Conservation (phyloP, 2,888 invertebrate genomes). For the Caradrina kadenii region DNA sequence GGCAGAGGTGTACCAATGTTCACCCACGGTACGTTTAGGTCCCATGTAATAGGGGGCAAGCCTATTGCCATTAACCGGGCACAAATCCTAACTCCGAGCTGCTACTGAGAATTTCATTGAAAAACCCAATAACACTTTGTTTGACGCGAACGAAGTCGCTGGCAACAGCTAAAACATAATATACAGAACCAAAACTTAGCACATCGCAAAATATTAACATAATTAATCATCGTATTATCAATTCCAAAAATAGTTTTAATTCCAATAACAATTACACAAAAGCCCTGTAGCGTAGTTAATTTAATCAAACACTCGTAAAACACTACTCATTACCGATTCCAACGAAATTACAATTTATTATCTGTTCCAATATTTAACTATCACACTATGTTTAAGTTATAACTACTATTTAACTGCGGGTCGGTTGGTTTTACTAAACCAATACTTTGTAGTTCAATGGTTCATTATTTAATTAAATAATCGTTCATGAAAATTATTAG, state of each 20-base stretch:
- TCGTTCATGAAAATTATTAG: not conserved
- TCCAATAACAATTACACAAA: constrained; percentile 8
- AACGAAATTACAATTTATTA: constrained; percentile 46
- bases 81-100: too few relatives aligned
- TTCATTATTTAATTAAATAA: not conserved
- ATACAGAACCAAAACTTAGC: too few relatives aligned
- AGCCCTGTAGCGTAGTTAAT: constrained; percentile 38
- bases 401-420: constrained; percentile 5
- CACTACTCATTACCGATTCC: constrained; percentile 21
- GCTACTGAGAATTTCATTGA: too few relatives aligned
- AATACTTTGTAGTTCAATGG: not conserved
- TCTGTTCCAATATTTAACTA: constrained; percentile 46
- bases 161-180: too few relatives aligned
- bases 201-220: too few relatives aligned
- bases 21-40: too few relatives aligned
- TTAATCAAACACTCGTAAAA: constrained; percentile 57
- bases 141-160: too few relatives aligned
- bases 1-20: too few relatives aligned
- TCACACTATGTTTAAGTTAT: constrained; percentile 23
- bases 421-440: constrained; percentile 7
- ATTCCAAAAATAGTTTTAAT: constrained; percentile 13
- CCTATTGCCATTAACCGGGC: too few relatives aligned
- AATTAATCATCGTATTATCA: not conserved
- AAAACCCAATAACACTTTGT: too few relatives aligned
- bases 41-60: too few relatives aligned